These are phyloP conservation scores for Hypothenemus hampei DNA, from an alignment of 1,140 invertebrate species.

Conservation along the genomic window DNA sequence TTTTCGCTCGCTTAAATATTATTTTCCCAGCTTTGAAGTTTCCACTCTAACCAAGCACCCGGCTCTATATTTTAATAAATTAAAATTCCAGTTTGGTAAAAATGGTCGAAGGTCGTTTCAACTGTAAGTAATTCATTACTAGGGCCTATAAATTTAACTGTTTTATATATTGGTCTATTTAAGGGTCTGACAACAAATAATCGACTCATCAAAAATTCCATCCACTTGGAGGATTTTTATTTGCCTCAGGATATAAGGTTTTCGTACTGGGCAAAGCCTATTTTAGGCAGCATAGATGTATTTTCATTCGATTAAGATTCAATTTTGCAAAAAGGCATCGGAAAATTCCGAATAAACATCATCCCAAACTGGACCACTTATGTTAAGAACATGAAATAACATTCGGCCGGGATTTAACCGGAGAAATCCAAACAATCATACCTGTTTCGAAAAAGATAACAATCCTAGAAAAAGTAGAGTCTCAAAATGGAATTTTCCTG, in stretches of 20 bases:
- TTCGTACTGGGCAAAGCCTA: not conserved
- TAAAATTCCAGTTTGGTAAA: slow-evolving; percentile 2
- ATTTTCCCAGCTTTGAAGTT: slow-evolving; percentile 4
- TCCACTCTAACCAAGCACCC: not conserved
- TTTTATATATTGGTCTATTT: too few species aligned
- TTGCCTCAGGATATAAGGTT: not conserved
- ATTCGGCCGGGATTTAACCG: slow-evolving; percentile 13
- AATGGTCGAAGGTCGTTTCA: too few species aligned
- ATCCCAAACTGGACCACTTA: slow-evolving; percentile 17
- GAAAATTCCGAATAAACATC: slow-evolving; percentile 20
- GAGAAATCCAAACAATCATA: slow-evolving; percentile 15
- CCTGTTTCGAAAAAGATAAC: slow-evolving; percentile 6
- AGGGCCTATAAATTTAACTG: too few species aligned
- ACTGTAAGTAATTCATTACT: too few species aligned
- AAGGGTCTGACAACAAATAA: too few species aligned
- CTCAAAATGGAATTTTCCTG: slow-evolving; percentile 2
- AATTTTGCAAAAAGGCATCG: slow-evolving; percentile 22
- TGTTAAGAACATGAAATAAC: slow-evolving; percentile 25
- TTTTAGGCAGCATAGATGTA: slow-evolving; percentile 1
- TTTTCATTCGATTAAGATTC: slow-evolving; percentile 26
- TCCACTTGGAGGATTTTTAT: slow-evolving; percentile 13
- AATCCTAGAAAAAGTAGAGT: not conserved
- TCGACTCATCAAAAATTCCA: slow-evolving; percentile 16
- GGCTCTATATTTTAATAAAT: slow-evolving; percentile 8
- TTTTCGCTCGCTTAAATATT: slow-evolving; percentile 8